These are phyloP conservation scores for Meriones psammophilus DNA, from an alignment of 2,797 vertebrate genomes.

Conservation along the genomic window DNA sequence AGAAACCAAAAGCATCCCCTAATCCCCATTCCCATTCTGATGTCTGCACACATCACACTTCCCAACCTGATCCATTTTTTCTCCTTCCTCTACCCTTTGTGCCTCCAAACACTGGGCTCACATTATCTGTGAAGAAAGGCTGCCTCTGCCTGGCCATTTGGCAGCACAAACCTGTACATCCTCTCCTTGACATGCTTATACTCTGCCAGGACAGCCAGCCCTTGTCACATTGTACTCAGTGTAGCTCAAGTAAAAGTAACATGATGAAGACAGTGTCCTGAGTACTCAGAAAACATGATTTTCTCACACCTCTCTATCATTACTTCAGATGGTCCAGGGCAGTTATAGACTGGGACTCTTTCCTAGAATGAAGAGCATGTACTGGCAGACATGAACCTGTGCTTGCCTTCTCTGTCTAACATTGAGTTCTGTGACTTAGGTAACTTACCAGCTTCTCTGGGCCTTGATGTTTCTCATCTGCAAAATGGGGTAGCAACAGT, in stretches of 20 bases:
- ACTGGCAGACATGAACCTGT: background rate
- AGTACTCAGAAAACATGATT: background rate
- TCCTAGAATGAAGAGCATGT: background rate
- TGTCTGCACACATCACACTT: background rate
- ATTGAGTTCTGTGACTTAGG: background rate
- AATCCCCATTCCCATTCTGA: background rate
- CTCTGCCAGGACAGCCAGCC: background rate
- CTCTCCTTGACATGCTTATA: background rate
- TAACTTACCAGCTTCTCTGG: background rate
- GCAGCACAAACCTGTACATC: background rate
- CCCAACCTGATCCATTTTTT: background rate
- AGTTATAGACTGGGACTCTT: fast-evolving
- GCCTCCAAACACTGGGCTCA: background rate
- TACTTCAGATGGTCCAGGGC: background rate
- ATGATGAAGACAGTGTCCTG: background rate
- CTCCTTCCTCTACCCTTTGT: background rate
- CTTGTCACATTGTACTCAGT: background rate
- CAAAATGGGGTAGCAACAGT: background rate
- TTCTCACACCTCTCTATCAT: background rate
- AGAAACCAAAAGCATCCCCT: background rate
- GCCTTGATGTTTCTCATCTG: background rate
- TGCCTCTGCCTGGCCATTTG: background rate
- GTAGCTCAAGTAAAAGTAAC: background rate
- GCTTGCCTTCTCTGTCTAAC: background rate
- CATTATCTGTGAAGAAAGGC: background rate